Base-by-base conservation (phyloP, 2,888 invertebrate genomes). In the Sthenelais limicola region DNA sequence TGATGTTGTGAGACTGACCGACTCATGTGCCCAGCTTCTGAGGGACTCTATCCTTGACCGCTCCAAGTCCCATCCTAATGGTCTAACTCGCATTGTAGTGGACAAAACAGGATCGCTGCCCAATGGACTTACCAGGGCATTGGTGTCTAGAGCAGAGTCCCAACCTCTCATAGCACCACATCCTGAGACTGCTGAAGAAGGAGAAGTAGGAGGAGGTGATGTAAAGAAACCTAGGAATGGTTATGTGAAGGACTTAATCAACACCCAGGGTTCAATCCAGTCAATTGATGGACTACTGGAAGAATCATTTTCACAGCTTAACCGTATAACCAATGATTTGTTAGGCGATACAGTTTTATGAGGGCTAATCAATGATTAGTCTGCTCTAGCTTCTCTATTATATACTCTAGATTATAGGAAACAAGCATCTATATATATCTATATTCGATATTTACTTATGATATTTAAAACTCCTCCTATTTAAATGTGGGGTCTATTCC, bases 201-300 rank as follows among this genome's bases (percentile, higher is more conserved):
- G 32, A 21, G 56, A 56, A 3, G n/a, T 18, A 1, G 33, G 56
- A 33, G n/a, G 32, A 12, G 21, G 21, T 12, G 3, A 24, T 1
- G 56, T 33, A 3, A 15, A 21, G n/a, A 21, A 7, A 12, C 18
- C 33, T 5, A 35, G 62, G 1, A 62, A 62, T 35, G 62, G 62
- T 4, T 62, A 62, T 24, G 38, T 62, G 24, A 26, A 28, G 7
- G 26, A 24, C 21, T 62, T 62, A 35, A 21, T 62, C 24, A 43
- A 62, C 26, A 35, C 43, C 38, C 38, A 35, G 38, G 62, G 62
- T 21, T 24, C 28, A 5, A 30, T 32, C 3, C 62, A 62, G 62
- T 62, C 62, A 35, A 62, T 62, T 15, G 62, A 62, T 21, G 62
- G 62, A 18, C 62, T 62, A 9, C 62, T 62, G 21, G 62, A 62